Evolutionary conservation across 2,113 vertebrate genomes (phyloP).

Genomic region (Poeciliopsis retropinna): DNA sequence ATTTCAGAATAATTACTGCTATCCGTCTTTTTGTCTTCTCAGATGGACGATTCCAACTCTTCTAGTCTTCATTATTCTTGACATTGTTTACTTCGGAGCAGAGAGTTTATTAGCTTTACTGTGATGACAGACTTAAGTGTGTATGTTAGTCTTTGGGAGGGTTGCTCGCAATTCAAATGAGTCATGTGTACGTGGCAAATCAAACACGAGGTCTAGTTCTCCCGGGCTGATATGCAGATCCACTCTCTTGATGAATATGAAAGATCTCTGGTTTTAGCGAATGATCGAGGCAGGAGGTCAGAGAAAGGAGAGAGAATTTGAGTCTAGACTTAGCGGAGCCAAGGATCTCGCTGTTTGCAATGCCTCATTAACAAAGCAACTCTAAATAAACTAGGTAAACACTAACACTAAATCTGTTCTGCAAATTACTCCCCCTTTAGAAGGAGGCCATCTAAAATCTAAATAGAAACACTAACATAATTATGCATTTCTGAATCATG

Average conservation of each 20-base stretch:
- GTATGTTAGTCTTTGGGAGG: conserved; percentile 60
- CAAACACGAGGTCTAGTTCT: conserved; percentile 68
- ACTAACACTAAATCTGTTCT: conserved; percentile 9
- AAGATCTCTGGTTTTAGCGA: conserved; percentile 59
- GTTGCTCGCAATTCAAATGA: conserved; percentile 77
- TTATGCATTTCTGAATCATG: no score
- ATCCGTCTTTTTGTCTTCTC: conserved; percentile 14
- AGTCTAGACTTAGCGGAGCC: conserved; percentile 78
- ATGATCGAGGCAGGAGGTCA: conserved; percentile 60
- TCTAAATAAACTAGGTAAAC: conserved; percentile 57
- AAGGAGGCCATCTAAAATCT: background rate
- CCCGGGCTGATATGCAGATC: conserved; percentile 59
- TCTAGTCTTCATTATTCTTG: conserved; percentile 62
- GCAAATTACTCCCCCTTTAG: background rate
- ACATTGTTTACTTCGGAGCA: conserved; percentile 59
- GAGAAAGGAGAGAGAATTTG: conserved; percentile 26
- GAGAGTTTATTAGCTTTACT: conserved; percentile 58
- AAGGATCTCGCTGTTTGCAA: conserved; percentile 57
- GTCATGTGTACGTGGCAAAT: conserved; percentile 63
- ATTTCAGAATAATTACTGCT: conserved; percentile 23
- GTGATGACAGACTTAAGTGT: conserved; percentile 70
- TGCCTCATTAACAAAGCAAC: conserved; percentile 58
- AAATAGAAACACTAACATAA: background rate
- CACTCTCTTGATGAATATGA: conserved; percentile 73
- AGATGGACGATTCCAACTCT: conserved; percentile 23